Percentiles rank a stretch among this genome's conserved stretches.
These are phyloP conservation scores for Rhombomys opimus DNA, from an alignment of 2,113 vertebrate species.

Conservation along the genomic window DNA sequence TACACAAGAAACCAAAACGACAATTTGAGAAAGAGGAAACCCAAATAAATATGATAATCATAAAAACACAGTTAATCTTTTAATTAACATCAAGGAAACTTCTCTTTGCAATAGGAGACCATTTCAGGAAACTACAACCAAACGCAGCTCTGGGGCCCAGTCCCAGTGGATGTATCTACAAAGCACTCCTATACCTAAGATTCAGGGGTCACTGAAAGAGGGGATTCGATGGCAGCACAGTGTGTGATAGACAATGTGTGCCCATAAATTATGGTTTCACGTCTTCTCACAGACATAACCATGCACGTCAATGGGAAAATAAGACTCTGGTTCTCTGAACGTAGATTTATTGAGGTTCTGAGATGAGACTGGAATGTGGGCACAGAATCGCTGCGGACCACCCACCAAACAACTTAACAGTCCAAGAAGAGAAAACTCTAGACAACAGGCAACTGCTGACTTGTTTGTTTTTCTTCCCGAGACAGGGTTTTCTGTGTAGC, in stretches of 20 bases:
- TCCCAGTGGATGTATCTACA: neutral
- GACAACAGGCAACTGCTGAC: too few species aligned
- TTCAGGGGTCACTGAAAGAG: neutral
- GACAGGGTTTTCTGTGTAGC: too few species aligned
- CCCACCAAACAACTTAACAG: slow-evolving; percentile 21
- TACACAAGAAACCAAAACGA: neutral
- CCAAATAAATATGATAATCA: neutral
- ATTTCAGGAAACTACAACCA: neutral
- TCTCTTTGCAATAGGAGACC: neutral
- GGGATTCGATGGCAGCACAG: neutral
- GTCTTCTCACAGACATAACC: neutral
- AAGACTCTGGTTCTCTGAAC: slow-evolving; percentile 1
- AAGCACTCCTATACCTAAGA: neutral
- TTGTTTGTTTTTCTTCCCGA: too few species aligned
- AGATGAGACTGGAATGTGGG: neutral
- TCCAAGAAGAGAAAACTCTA: neutral
- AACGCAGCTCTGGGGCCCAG: neutral
- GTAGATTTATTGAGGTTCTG: slow-evolving; percentile 11
- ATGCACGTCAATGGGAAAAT: slow-evolving; percentile 25
- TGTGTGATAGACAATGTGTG: neutral
- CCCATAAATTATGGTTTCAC: neutral
- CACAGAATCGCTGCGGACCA: neutral
- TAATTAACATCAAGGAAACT: neutral
- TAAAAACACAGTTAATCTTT: neutral
- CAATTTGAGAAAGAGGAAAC: neutral